Evolutionary conservation across 2,797 vertebrate species (phyloP), one percentile per base, ranked within the genome.

Genomic region (Loriculus beryllinus): DNA sequence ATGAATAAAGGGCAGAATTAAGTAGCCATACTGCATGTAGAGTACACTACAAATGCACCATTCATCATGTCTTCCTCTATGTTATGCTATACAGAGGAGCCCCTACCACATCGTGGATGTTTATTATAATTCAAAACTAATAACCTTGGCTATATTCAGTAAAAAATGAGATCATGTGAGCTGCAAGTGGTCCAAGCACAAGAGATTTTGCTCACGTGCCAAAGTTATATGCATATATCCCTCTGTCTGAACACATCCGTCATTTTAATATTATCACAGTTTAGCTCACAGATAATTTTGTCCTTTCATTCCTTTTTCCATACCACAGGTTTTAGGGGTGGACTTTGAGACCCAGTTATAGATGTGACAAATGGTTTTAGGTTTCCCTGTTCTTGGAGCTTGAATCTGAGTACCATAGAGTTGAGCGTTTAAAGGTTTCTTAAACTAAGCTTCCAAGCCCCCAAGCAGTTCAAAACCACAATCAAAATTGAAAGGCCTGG

Each of bases 91-190:
- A 62, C 1, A 2, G 48, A 72, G 54, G 37, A 81, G 35, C 10
- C 35, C 21, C 25, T 74, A 21, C 28, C 28, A 48, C 43, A 79
- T 43, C 1, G 4, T 49, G 59, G 69, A 56, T 94, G 88, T 82
- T 95, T 91, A 79, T 94, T 88, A 82, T 86, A 17, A 49, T 93
- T 80, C 64, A 77, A 80, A 93, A 82, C 40, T 45, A 84, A 81
- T 33, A 60, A 74, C 21, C 12, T 64, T 82, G 78, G 60, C 56
- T 70, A 29, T 64, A 68, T 90, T 74, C 43, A 80, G 51, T 22
- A 42, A 76, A 78, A 88, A 84, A 65, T 47, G 49, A 90, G 37
- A 19, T 70, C 68, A n/a, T 40, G 26, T 77, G 79, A 89, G 63
- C 60, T 74, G 68, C 77, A 84, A 86, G 63, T 33, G n/a, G 29